phyloP scores from a whole-genome alignment of 2,113 vertebrate species.

The Heliornis fulica region DNA sequence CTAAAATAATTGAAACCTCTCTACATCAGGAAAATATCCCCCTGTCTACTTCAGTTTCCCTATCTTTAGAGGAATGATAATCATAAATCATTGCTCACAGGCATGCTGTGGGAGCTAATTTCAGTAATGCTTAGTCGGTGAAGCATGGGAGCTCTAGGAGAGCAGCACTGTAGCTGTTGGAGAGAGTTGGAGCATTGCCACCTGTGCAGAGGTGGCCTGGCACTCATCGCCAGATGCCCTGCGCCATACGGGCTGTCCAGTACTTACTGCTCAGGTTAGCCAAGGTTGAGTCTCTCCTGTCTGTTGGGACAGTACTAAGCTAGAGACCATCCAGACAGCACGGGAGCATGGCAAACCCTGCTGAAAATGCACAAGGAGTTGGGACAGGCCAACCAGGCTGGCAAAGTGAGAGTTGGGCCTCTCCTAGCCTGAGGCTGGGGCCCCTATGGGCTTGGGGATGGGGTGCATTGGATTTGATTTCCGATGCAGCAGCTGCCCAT shows the following conservation, averaged over 20 bases:
- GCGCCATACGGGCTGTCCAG: background rate
- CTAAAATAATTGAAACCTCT: background rate
- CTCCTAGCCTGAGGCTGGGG: background rate
- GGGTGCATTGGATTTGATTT: background rate
- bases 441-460: fast-evolving
- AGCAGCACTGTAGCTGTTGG: fast-evolving
- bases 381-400: background rate
- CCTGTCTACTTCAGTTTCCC: background rate
- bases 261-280: background rate
- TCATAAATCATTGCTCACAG: background rate
- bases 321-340: background rate
- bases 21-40: background rate
- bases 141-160: background rate
- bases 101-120: background rate
- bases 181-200: background rate
- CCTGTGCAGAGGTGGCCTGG: fast-evolving
- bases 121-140: background rate
- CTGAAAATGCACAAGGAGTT: background rate
- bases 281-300: background rate
- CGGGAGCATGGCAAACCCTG: background rate
- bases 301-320: background rate
- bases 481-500: fast-evolving
- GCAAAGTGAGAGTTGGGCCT: no score
- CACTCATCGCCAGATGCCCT: background rate
- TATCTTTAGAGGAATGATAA: background rate